Conservation (phyloP, 2,797 vertebrate genomes). For the Chelidonichthys spinosus region DNA sequence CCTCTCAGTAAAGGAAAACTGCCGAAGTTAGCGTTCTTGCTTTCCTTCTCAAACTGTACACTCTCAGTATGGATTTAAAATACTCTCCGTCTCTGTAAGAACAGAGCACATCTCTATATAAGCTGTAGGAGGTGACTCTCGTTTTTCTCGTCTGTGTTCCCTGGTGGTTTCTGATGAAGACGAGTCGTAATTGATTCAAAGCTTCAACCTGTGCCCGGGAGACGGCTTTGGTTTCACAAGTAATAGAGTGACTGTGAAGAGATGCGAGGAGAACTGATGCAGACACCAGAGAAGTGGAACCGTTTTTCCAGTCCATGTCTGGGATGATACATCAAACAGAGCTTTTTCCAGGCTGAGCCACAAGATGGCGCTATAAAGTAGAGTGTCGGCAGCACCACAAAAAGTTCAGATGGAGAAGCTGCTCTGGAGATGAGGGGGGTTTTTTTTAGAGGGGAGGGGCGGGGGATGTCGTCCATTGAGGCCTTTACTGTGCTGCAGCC, state of each 20-base stretch:
- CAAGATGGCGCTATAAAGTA: conserved; percentile 75
- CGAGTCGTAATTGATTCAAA: conserved; percentile 53
- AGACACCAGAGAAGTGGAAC: conserved; percentile 38
- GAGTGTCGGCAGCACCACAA: not conserved
- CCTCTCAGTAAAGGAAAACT: not conserved
- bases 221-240: conserved; percentile 54
- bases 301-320: conserved; percentile 51
- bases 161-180: conserved; percentile 47
- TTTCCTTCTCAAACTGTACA: conserved; percentile 5
- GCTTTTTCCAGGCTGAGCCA: conserved; percentile 41
- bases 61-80: conserved; percentile 8
- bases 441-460: too few relatives aligned
- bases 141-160: conserved; percentile 29
- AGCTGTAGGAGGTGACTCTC: conserved; percentile 28
- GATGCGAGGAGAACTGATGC: conserved; percentile 36
- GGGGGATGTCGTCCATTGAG: conserved; percentile 13
- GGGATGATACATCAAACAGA: conserved; percentile 32
- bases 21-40: not conserved
- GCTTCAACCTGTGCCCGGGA: conserved; percentile 49
- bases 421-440: conserved; percentile 16
- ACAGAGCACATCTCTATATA: conserved; percentile 24
- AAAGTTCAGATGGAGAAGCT: conserved; percentile 29
- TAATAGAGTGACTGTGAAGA: conserved; percentile 34
- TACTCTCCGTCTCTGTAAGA: conserved; percentile 5
- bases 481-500: conserved; percentile 10